Base-by-base conservation (phyloP, 37 sponge, comb jelly and placozoan genomes). In the Petrosia ficiformis region DNA sequence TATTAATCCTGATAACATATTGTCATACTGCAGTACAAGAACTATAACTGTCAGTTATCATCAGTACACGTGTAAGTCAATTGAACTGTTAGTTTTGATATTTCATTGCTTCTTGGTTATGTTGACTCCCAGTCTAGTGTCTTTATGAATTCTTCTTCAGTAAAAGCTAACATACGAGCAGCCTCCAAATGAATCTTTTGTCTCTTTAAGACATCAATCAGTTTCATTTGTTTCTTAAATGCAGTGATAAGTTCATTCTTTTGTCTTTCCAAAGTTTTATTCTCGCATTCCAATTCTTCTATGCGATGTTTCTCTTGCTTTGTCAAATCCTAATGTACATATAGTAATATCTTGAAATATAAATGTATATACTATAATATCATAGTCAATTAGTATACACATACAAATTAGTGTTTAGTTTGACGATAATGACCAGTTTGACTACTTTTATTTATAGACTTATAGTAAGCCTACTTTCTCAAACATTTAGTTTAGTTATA, bases 151-250 rank as follows among this genome's bases (percentile, higher is more conserved):
- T 99, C 99, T 52, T 99, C 96, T 65, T 99, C 96, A 0, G 92
- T 88, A 73, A 99, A 99, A 22, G 89, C 82, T 3, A 99, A 83
- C 80, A 99, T 44, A 58, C 87, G 87, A 1, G 99, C 94, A 26
- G 99, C 99, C 72, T 99, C 99, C 30, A 99, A 68, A 73, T 99
- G 99, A 88, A 99, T 88, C 79, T 95, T 99, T 76, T 99, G 99
- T 68, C 89, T 73, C 69, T 95, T 95, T n/a, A 99, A 77, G 33
- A 95, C 74, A 39, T 99, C 99, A 38, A 99, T 95, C 34, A 99
- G 82, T 73, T 90, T 93, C 85, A 93, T 66, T 72, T 99, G 99
- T 59, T 99, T 99, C 86, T 95, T 95, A 72, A 96, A 99, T 24
- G 87, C 96, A 5, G 87, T 42, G 61, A 99, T 87, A 16, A 99